Percentiles rank a stretch among this genome's conserved stretches.
Conservation (phyloP, 1,140 invertebrate genomes). For the Achatina immaculata region DNA sequence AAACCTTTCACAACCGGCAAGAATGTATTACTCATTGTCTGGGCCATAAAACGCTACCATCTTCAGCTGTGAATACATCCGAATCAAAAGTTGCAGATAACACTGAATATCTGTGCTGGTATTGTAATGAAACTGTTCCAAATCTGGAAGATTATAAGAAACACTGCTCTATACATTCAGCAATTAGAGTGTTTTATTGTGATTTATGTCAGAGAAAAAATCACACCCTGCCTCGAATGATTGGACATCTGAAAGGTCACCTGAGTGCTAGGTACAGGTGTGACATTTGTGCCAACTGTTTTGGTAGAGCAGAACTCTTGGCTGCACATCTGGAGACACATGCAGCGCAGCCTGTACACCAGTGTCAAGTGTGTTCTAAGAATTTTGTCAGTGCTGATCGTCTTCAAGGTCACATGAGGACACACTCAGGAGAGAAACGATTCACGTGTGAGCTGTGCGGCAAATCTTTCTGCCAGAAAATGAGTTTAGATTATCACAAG, state of each 20-base stretch:
- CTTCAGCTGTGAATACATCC: neutral
- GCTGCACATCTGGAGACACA: slow-evolving; percentile 77
- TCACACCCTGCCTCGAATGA: slow-evolving; percentile 18
- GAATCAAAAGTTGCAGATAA: neutral
- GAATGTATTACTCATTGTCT: slow-evolving; percentile 21
- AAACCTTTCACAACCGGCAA: slow-evolving; percentile 10
- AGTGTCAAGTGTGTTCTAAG: slow-evolving; percentile 89
- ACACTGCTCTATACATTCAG: slow-evolving; percentile 18
- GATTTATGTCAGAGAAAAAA: slow-evolving; percentile 30
- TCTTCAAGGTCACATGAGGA: slow-evolving; percentile 88
- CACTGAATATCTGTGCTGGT: slow-evolving; percentile 19
- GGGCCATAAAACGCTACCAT: neutral
- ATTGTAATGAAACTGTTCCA: slow-evolving; percentile 8
- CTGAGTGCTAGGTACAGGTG: slow-evolving; percentile 72
- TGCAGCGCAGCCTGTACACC: slow-evolving; percentile 53
- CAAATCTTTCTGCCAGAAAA: slow-evolving; percentile 82
- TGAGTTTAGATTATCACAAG: slow-evolving; percentile 82
- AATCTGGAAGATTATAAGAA: slow-evolving; percentile 22
- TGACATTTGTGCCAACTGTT: slow-evolving; percentile 80
- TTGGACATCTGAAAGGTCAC: slow-evolving; percentile 31
- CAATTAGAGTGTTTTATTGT: slow-evolving; percentile 25
- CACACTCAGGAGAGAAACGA: slow-evolving; percentile 95
- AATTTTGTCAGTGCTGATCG: slow-evolving; percentile 95
- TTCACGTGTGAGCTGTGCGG: slow-evolving; percentile 90
- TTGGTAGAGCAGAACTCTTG: slow-evolving; percentile 82